Evolutionary conservation across 2,113 vertebrate genomes (phyloP).

Genomic region (Neodon shergylaensis): DNA sequence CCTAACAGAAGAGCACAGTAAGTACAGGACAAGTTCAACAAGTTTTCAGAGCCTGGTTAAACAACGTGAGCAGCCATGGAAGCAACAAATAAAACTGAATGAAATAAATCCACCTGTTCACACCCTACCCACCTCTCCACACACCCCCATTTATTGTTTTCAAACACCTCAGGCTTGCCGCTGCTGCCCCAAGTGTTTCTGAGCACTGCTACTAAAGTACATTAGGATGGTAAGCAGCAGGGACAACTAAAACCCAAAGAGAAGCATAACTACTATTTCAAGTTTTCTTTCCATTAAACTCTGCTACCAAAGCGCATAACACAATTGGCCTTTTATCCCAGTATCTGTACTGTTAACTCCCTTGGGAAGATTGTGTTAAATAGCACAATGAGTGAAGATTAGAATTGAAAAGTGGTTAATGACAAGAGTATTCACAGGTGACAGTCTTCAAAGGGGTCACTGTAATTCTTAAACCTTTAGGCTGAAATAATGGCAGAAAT

Average conservation of each 20-base stretch:
- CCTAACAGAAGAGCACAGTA: slow-evolving; percentile 80
- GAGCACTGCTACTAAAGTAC: neutral
- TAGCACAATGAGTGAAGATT: slow-evolving; percentile 23
- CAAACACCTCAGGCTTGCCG: neutral
- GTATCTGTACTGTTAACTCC: neutral
- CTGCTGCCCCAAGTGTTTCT: neutral
- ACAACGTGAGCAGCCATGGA: slow-evolving; percentile 10
- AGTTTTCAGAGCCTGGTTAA: slow-evolving; percentile 31
- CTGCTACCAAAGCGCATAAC: slow-evolving; percentile 29
- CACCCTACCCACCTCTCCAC: neutral
- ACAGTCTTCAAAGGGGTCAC: slow-evolving; percentile 18
- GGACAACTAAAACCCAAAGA: slow-evolving; percentile 35
- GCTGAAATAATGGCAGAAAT: slow-evolving; percentile 10
- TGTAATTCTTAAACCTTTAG: slow-evolving; percentile 43
- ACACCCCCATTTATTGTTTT: neutral
- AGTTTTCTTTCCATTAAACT: slow-evolving; percentile 30
- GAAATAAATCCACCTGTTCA: neutral
- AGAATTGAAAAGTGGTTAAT: slow-evolving; percentile 41
- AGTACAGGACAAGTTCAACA: slow-evolving; percentile 18
- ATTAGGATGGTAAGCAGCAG: neutral
- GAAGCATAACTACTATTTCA: slow-evolving; percentile 1
- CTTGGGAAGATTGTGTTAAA: slow-evolving; percentile 18
- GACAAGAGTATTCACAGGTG: slow-evolving; percentile 11
- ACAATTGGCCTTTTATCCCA: slow-evolving; percentile 27
- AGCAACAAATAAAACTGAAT: slow-evolving; percentile 28